Evolutionary conservation across 2,113 vertebrate species (phyloP), one percentile per base, ranked within the genome.

Genomic region (Argyrosomus japonicus): DNA sequence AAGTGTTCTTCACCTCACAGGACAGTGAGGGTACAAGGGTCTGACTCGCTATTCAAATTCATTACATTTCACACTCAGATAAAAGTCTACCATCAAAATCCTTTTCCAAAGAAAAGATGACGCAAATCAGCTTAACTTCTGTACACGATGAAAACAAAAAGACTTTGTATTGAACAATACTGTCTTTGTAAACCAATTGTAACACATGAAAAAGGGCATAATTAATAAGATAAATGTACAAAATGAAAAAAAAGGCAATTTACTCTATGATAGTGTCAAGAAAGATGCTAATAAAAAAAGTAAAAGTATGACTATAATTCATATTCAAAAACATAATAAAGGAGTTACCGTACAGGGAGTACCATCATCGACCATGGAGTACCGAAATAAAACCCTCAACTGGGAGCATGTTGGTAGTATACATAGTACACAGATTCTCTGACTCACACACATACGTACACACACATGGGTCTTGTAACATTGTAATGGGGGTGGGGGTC

Each of bases 101-200:
- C 82, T 91, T 92, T 91, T 90, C 85, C 84, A 91, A 89, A 92
- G 90, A 93, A 92, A 93, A 94, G 81, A 91, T 13, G 67, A 81
- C 15, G 25, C 50, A 82, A 84, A 89, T 87, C 86, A 89, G 84
- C 81, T 88, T 76, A 81, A 77, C 29, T 10, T 78, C 88, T 91
- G 84, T 85, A 93, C 82, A 90, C 63, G 85, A 56, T 60, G 36
- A 50, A 9, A 70, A 3, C 36, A 62, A 21, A 81, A 83, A 89
- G 58, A 89, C 75, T 57, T 11, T 9, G 57, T 67, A 70, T 86
- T 89, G 14, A 51, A 75, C 68, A 88, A 91, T 61, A 80, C 77
- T 72, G 83, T 88, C 83, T 87, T 73, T 65, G 86, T 89, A 89
- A 91, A 88, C 43, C 63, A 78, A 68, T 32, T 27, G 56, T 58